Conservation (phyloP, 2,888 invertebrate species). For the Rutpela maculata region DNA sequence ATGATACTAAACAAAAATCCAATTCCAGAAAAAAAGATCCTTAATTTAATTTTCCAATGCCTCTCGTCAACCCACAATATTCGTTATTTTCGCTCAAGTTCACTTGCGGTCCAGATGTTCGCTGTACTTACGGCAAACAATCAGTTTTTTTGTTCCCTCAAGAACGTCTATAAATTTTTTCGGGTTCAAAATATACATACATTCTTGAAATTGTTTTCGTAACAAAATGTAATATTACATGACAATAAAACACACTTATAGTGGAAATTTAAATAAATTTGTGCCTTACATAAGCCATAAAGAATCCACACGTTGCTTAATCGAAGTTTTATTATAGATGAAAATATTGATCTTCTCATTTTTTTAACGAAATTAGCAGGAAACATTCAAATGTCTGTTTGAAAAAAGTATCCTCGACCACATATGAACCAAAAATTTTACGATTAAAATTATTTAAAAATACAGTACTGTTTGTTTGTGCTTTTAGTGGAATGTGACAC, state of each 20-base stretch:
- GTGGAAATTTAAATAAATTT: too few relatives aligned
- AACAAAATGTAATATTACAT: neutral
- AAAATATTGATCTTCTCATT: too few relatives aligned
- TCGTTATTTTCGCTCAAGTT: neutral
- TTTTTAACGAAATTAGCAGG: too few relatives aligned
- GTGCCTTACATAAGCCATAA: too few relatives aligned
- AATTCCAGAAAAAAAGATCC: neutral
- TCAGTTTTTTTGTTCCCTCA: neutral
- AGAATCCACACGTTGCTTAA: too few relatives aligned
- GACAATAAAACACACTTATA: neutral
- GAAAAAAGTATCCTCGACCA: too few relatives aligned
- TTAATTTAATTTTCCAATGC: neutral
- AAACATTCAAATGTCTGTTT: too few relatives aligned
- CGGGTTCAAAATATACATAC: neutral
- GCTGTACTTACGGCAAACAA: neutral
- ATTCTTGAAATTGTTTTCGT: neutral
- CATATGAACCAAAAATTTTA: too few relatives aligned
- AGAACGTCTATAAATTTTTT: neutral
- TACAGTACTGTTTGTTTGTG: too few relatives aligned
- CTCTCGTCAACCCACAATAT: neutral
- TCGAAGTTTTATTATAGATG: too few relatives aligned
- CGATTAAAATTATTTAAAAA: too few relatives aligned
- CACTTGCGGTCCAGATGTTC: neutral
- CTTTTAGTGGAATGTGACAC: too few relatives aligned
- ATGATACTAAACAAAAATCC: neutral